These are phyloP conservation scores for Stenoptilia bipunctidactyla DNA, from an alignment of 2,888 invertebrate species.

Conservation along the genomic window DNA sequence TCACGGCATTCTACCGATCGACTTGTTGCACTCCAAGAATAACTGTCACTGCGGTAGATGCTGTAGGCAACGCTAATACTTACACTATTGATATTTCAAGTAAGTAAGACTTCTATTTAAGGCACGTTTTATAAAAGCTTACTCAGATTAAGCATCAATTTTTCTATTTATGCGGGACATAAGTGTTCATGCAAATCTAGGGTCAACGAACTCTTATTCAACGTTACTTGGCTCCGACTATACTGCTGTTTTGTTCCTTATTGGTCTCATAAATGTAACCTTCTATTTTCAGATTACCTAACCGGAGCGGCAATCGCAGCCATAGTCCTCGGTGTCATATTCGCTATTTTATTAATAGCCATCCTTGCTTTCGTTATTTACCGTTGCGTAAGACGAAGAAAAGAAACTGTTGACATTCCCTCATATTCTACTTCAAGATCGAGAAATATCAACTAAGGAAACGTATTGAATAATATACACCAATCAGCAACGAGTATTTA, in stretches of 20 bases:
- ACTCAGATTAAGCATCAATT: too few relatives aligned
- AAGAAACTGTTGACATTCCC: slow-evolving; percentile 72
- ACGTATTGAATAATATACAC: slow-evolving; percentile 9
- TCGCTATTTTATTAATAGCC: slow-evolving; percentile 73
- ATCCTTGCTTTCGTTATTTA: slow-evolving; percentile 68
- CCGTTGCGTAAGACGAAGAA: slow-evolving; percentile 72
- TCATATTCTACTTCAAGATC: slow-evolving; percentile 32
- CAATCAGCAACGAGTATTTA: slow-evolving; percentile 9
- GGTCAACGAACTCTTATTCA: too few relatives aligned
- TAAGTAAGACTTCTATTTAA: too few relatives aligned
- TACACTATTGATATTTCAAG: slow-evolving; percentile 72
- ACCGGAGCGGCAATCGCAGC: slow-evolving; percentile 74
- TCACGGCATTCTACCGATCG: slow-evolving; percentile 76
- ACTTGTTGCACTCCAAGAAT: slow-evolving; percentile 81
- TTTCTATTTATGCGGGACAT: too few relatives aligned
- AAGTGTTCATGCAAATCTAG: too few relatives aligned
- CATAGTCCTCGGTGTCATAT: slow-evolving; percentile 75
- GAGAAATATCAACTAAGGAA: slow-evolving; percentile 34
- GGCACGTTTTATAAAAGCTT: too few relatives aligned
- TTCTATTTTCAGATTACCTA: slow-evolving; percentile 49
- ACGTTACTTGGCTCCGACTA: too few relatives aligned
- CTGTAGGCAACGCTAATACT: slow-evolving; percentile 75
- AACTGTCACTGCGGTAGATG: slow-evolving; percentile 76
- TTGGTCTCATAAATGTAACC: too few relatives aligned
- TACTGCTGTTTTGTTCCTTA: too few relatives aligned